Evolutionary conservation across 2,797 vertebrate species (phyloP).

Genomic region (Halcyon leucocephala): DNA sequence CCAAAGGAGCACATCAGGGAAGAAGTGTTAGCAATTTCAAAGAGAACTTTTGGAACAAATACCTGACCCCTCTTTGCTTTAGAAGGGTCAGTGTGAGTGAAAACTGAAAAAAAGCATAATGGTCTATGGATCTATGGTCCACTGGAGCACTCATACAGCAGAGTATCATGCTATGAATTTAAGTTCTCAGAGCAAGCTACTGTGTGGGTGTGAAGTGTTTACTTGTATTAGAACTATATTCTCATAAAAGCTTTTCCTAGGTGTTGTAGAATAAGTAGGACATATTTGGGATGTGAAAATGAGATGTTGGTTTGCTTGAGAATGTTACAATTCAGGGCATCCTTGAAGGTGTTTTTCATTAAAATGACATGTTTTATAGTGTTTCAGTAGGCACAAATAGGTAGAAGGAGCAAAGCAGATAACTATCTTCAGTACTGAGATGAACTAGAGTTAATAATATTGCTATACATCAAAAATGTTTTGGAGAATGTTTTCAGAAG

Average conservation of each 20-base stretch:
- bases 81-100: not conserved
- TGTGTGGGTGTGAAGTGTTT: not conserved
- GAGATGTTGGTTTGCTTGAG: not conserved
- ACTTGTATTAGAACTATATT: not conserved
- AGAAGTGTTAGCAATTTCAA: not conserved
- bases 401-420: constrained; percentile 1
- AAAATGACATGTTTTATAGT: not conserved
- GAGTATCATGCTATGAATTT: not conserved
- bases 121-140: not conserved
- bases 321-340: constrained; percentile 6
- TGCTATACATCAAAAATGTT: constrained; percentile 54
- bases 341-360: not conserved
- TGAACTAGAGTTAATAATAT: constrained; percentile 12
- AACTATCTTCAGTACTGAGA: constrained; percentile 12
- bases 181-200: not conserved
- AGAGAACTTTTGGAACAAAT: not conserved
- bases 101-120: not conserved
- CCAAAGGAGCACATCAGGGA: not conserved
- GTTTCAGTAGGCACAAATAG: constrained; percentile 16
- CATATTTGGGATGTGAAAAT: not conserved
- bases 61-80: not conserved
- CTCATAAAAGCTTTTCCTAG: not conserved
- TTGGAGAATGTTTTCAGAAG: constrained; percentile 72
- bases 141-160: not conserved
- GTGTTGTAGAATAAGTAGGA: not conserved